These are phyloP conservation scores for Elachura formosa DNA, from an alignment of 2,113 vertebrate genomes.

Conservation along the genomic window DNA sequence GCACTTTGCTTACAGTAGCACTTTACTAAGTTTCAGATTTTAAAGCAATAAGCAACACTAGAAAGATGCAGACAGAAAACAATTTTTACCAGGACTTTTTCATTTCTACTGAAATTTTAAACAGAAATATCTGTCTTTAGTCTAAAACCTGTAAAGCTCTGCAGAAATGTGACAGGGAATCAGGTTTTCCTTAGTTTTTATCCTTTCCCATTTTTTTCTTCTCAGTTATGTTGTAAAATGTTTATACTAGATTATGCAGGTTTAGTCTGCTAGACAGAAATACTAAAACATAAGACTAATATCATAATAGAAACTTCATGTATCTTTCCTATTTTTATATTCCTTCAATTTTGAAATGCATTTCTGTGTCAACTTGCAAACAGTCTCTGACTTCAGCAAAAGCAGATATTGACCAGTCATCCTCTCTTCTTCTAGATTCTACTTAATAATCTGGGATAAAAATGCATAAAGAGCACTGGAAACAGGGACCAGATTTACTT, in stretches of 20 bases:
- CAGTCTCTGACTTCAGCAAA: neutral
- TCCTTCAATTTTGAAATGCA: neutral
- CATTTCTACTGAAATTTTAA: neutral
- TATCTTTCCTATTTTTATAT: neutral
- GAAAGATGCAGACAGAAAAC: neutral
- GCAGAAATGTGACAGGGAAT: neutral
- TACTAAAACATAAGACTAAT: neutral
- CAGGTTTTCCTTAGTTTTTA: neutral
- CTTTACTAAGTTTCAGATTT: slow-evolving; percentile 51
- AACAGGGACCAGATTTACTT: neutral
- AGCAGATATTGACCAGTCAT: neutral
- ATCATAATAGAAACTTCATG: neutral
- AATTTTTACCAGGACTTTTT: neutral
- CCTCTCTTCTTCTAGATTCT: neutral
- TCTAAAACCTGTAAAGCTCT: neutral
- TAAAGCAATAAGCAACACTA: neutral
- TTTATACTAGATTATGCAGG: neutral
- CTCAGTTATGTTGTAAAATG: neutral
- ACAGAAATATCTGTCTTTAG: neutral
- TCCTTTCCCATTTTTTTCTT: neutral
- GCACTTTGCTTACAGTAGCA: slow-evolving; percentile 21
- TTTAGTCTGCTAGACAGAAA: neutral
- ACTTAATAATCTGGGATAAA: neutral
- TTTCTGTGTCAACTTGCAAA: neutral
- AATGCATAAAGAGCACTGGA: neutral